Conservation (phyloP, 2,888 invertebrate species). For the Aspidiotus destructor region DNA sequence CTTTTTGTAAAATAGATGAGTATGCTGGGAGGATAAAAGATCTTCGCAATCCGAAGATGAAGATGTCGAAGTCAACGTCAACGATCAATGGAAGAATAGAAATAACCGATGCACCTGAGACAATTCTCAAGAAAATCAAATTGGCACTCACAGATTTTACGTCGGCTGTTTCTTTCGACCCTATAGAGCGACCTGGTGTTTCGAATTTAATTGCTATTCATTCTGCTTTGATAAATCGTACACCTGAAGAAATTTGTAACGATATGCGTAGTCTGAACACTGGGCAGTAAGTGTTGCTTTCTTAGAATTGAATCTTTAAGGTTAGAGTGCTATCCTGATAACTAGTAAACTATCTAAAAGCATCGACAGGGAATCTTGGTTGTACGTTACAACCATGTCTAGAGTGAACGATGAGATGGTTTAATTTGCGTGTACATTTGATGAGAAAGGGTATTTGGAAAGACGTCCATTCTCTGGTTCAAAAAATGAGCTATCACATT, state of each 20-base stretch:
- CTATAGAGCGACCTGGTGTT: conserved; percentile 69
- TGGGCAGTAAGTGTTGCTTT: conserved; percentile 49
- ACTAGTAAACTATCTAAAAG: no score
- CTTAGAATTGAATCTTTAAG: conserved; percentile 12
- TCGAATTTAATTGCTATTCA: conserved; percentile 80
- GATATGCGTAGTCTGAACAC: conserved; percentile 60
- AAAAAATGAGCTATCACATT: no score
- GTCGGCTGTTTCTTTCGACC: conserved; percentile 73
- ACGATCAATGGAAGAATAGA: conserved; percentile 69
- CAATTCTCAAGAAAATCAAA: conserved; percentile 61
- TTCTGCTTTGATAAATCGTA: conserved; percentile 58
- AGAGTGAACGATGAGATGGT: no score
- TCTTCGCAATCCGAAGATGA: conserved; percentile 73
- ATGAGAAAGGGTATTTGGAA: no score
- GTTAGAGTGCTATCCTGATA: conserved; percentile 3
- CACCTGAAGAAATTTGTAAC: conserved; percentile 57
- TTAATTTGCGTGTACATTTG: no score
- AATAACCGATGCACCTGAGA: conserved; percentile 63
- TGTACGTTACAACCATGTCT: no score
- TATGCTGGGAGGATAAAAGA: conserved; percentile 53
- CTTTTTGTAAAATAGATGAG: conserved; percentile 1
- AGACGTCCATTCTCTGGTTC: no score
- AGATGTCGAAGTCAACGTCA: conserved; percentile 95
- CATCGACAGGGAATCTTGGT: no score
- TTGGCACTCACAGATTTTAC: conserved; percentile 86